Conservation (phyloP, 2,113 vertebrate genomes). For the Alosa alosa region DNA sequence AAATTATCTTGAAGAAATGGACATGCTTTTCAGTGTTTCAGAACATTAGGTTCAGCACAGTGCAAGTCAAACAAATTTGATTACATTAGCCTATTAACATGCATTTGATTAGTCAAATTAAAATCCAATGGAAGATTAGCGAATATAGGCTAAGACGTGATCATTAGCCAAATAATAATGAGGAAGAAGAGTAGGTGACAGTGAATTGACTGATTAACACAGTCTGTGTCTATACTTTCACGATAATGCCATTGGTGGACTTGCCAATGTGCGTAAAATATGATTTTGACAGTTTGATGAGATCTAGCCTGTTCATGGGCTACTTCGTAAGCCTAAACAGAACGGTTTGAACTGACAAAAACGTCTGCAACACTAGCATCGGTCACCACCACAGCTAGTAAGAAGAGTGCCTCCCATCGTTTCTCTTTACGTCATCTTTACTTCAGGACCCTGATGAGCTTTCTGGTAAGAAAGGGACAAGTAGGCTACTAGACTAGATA, state of each 20-base stretch:
- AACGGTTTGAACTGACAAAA: not conserved
- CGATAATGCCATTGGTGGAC: not conserved
- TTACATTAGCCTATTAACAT: not conserved
- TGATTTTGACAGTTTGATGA: not conserved
- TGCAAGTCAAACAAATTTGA: slow-evolving; percentile 6
- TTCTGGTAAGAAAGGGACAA: not conserved
- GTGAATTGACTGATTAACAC: not conserved
- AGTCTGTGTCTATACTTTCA: not conserved
- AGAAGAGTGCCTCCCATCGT: not conserved
- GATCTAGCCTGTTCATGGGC: not conserved
- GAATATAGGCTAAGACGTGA: not conserved
- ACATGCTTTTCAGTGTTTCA: slow-evolving; percentile 3
- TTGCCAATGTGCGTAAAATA: not conserved
- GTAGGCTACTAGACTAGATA: not conserved
- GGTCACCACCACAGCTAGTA: not conserved
- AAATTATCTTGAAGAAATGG: not conserved
- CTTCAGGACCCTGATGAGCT: not conserved
- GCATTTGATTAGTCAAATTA: slow-evolving; percentile 9
- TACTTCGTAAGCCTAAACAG: not conserved
- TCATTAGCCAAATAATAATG: not conserved
- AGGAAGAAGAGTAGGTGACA: not conserved
- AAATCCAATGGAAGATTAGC: slow-evolving; percentile 1
- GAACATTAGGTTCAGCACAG: slow-evolving; percentile 4
- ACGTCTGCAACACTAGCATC: not conserved
- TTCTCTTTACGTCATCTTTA: slow-evolving; percentile 1